A percentile compares a stretch with the other conserved stretches of the same genome.
phyloP scores from a whole-genome alignment of 2,113 vertebrate genomes.

The Okapia johnstoni region DNA sequence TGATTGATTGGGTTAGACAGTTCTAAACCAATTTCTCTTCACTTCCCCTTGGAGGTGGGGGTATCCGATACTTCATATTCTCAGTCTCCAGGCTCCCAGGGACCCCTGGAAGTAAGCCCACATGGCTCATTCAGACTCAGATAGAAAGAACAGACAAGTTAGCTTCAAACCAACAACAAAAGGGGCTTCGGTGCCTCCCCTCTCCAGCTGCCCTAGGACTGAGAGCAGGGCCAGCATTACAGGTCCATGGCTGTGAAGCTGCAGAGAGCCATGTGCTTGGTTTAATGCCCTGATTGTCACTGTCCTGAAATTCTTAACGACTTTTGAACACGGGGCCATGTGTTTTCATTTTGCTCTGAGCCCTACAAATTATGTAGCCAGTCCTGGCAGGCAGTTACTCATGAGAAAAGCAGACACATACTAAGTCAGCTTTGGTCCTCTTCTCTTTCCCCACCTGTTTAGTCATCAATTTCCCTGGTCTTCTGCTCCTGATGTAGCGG shows the following conservation, averaged over 20 bases:
- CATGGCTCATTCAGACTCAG: background rate
- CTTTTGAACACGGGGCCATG: background rate
- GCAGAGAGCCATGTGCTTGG: background rate
- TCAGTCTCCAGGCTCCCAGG: background rate
- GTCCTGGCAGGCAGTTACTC: background rate
- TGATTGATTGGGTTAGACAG: background rate
- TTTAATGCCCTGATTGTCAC: background rate
- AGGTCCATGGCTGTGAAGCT: background rate
- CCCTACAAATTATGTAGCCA: background rate
- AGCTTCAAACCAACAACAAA: background rate
- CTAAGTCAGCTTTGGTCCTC: background rate
- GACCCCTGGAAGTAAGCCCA: background rate
- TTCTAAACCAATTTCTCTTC: background rate
- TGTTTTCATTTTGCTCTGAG: background rate
- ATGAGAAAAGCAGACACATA: background rate
- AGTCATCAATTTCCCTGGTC: background rate
- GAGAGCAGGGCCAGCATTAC: too few species aligned
- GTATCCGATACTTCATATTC: background rate
- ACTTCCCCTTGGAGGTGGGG: too few species aligned
- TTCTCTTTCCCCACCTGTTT: background rate
- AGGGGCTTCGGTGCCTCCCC: background rate
- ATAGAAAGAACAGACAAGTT: background rate
- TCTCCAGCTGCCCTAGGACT: too few species aligned
- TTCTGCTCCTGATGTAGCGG: background rate
- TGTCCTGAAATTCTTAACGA: background rate